These are phyloP conservation scores for Cynaeus angustus DNA, from an alignment of 2,888 invertebrate genomes.

Conservation along the genomic window DNA sequence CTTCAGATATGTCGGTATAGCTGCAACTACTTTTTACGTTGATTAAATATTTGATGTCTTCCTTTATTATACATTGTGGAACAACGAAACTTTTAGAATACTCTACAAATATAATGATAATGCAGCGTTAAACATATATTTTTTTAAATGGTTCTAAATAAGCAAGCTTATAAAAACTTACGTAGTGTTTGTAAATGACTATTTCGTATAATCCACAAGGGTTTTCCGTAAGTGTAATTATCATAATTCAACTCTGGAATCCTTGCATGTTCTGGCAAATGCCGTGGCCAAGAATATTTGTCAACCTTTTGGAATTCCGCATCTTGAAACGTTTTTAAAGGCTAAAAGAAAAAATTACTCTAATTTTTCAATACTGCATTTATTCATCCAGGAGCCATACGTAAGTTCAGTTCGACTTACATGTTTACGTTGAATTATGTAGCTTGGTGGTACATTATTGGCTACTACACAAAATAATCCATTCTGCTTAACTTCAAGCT, in stretches of 20 bases:
- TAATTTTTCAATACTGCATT: too few species aligned
- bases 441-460: conserved; percentile 74
- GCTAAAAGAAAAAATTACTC: conserved; percentile 57
- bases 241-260: conserved; percentile 6
- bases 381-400: too few species aligned
- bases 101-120: conserved; percentile 58
- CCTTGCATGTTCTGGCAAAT: not conserved
- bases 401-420: too few species aligned
- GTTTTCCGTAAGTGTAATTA: conserved; percentile 54
- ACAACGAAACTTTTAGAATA: conserved; percentile 66
- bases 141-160: too few species aligned
- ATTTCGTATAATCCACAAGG: conserved; percentile 58
- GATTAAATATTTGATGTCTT: conserved; percentile 71
- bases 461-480: conserved; percentile 77
- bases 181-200: conserved; percentile 57
- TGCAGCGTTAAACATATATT: too few species aligned
- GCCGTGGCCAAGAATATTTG: conserved; percentile 45
- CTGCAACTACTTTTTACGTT: conserved; percentile 69
- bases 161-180: too few species aligned
- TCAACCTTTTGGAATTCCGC: conserved; percentile 52
- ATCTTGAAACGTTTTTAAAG: conserved; percentile 53
- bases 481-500: conserved; percentile 68
- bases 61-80: conserved; percentile 65
- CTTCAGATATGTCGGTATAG: conserved; percentile 66
- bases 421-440: conserved; percentile 63